These are phyloP conservation scores for Taurulus bubalis DNA, from an alignment of 2,113 vertebrate species.

Conservation along the genomic window DNA sequence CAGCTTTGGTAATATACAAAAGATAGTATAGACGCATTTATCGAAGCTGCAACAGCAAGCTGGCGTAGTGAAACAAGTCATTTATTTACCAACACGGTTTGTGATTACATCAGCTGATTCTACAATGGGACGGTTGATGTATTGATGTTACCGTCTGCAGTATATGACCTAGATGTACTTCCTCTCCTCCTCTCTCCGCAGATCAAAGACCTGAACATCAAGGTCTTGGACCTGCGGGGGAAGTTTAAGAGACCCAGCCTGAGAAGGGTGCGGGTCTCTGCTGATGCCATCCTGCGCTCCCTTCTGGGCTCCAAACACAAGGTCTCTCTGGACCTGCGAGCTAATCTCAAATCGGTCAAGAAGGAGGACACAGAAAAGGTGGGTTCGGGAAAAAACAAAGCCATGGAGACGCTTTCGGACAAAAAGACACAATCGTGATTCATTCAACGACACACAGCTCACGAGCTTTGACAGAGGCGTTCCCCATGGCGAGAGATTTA, in stretches of 20 bases:
- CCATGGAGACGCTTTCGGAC: background rate
- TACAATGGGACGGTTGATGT: background rate
- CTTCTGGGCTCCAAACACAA: slow-evolving; percentile 98
- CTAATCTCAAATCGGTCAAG: slow-evolving; percentile 98
- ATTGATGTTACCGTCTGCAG: background rate
- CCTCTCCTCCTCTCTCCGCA: slow-evolving; percentile 25
- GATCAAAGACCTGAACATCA: slow-evolving; percentile 97
- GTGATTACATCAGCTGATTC: background rate
- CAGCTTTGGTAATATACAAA: background rate
- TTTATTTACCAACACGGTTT: background rate
- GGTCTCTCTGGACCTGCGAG: slow-evolving; percentile 96
- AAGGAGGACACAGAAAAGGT: slow-evolving; percentile 99
- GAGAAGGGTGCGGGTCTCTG: slow-evolving; percentile 92
- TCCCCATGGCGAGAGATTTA: background rate
- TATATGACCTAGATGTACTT: background rate
- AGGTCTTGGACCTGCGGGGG: slow-evolving; percentile 93
- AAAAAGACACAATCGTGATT: background rate
- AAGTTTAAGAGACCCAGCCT: slow-evolving; percentile 95
- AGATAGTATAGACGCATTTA: background rate
- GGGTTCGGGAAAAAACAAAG: slow-evolving; percentile 16
- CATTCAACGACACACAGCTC: background rate
- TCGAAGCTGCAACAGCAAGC: background rate
- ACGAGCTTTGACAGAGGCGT: background rate
- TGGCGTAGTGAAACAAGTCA: background rate
- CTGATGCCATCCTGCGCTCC: slow-evolving; percentile 95